phyloP scores from a whole-genome alignment of 2,113 vertebrate genomes.

The Phalacrocorax aristotelis region DNA sequence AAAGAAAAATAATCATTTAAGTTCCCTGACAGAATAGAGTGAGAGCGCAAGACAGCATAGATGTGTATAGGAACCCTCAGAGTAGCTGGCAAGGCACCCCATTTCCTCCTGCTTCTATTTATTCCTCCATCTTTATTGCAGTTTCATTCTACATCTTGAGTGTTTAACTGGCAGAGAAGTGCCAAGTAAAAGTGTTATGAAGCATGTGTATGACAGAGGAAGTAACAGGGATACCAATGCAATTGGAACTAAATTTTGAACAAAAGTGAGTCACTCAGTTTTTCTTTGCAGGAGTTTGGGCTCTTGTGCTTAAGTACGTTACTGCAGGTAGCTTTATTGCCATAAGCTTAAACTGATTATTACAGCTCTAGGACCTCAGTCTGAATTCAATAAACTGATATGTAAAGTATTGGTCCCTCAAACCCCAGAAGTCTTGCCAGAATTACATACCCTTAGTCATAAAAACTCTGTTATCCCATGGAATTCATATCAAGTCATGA shows the following conservation, averaged over 20 bases:
- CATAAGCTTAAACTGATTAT: background rate
- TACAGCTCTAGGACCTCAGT: background rate
- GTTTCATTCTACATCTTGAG: background rate
- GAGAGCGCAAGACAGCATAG: background rate
- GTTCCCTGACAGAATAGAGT: background rate
- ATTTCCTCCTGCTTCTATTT: constrained; percentile 1
- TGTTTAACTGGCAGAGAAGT: background rate
- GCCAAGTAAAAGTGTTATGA: background rate
- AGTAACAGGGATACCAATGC: background rate
- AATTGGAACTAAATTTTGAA: background rate
- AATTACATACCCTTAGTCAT: background rate
- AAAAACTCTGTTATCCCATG: background rate
- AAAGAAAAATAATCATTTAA: constrained; percentile 11
- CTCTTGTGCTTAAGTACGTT: background rate
- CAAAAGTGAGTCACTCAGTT: background rate
- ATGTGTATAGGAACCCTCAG: background rate
- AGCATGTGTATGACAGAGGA: background rate
- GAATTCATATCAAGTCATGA: background rate
- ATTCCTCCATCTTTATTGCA: background rate
- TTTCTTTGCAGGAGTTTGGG: background rate
- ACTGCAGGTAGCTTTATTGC: background rate
- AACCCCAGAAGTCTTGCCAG: background rate
- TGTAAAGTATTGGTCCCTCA: background rate
- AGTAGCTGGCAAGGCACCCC: background rate
- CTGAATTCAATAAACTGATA: background rate